Base-by-base conservation (phyloP, 2,888 invertebrate species). In the Cepaea hortensis region DNA sequence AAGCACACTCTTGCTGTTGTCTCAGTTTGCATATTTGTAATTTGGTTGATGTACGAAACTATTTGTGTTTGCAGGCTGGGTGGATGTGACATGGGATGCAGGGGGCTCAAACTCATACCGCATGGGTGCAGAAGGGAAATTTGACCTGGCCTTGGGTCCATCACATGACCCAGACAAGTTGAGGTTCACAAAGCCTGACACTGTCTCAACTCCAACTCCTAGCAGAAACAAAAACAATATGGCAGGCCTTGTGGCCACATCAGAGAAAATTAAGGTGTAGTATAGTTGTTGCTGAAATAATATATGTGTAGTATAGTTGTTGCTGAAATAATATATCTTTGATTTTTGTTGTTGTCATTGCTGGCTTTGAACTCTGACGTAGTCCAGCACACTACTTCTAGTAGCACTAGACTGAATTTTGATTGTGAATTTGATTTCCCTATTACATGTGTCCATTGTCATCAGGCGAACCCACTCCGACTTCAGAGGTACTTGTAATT, bases 61-160 rank as follows among this genome's bases (percentile, higher is more conserved):
- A 15, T 76, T 55, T 79, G 23, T 79, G 35, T 62, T 79, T 18
- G 1, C 85, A 89, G 89, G 89, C 13, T 89, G 89, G 89, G 89
- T 89, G 50, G 89, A 89, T 95, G 98, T 99, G 48, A 97, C 98
- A 85, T 99, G 99, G 99, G 99, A 99, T 95, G 97, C 98, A 93
- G 93, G 94, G 70, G 97, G 98, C 35, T 97, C 98, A 1, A 99
- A 99, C 95, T 98, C 98, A 0, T 99, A 99, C 94, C 96, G 99
- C 90, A 99, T 98, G 98, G 99, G 99, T 20, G 98, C 98, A 0
- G 99, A 99, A 95, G 98, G 98, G 85, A 98, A 98, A 95, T 99
- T 97, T 94, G 99, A 99, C 95, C 95, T 99, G 90, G 97, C 97
- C 95, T 95, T 98, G 89, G 95, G 96, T 46, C 96, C 97, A 87